Percentiles rank a stretch among this genome's conserved stretches.
phyloP scores from a whole-genome alignment of 2,113 vertebrate species.

The Petrocephalus zakoni region DNA sequence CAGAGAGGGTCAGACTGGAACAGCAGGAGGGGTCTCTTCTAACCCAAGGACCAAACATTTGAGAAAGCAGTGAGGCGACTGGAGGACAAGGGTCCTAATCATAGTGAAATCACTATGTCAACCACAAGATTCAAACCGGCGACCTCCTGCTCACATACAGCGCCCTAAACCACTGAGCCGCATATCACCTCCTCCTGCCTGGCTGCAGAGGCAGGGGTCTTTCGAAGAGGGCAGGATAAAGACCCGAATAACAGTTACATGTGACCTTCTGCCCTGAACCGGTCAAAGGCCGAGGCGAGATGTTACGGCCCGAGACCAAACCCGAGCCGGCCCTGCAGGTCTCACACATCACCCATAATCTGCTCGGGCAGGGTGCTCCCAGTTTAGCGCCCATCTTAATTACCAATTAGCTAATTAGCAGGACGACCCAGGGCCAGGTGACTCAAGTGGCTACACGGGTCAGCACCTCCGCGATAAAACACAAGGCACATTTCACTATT shows the following conservation, averaged over 20 bases:
- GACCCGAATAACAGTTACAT: not conserved
- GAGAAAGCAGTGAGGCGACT: not conserved
- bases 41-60: not conserved
- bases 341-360: constrained; percentile 1
- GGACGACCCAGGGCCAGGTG: not conserved
- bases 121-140: not conserved
- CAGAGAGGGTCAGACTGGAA: not conserved
- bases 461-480: not conserved
- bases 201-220: not conserved
- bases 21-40: not conserved
- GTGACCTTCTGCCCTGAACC: not conserved
- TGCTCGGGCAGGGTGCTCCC: not conserved
- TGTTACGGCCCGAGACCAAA: not conserved
- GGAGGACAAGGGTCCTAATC: not conserved
- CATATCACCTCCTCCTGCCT: too few relatives aligned
- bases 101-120: not conserved
- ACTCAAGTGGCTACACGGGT: not conserved
- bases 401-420: constrained; percentile 4
- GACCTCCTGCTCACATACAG: not conserved
- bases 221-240: not conserved
- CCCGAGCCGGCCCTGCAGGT: not conserved
- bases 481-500: not conserved
- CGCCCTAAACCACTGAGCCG: not conserved
- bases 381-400: not conserved
- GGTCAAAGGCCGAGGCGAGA: not conserved